phyloP scores from a whole-genome alignment of 2,113 vertebrate species.

The Cervus canadensis region DNA sequence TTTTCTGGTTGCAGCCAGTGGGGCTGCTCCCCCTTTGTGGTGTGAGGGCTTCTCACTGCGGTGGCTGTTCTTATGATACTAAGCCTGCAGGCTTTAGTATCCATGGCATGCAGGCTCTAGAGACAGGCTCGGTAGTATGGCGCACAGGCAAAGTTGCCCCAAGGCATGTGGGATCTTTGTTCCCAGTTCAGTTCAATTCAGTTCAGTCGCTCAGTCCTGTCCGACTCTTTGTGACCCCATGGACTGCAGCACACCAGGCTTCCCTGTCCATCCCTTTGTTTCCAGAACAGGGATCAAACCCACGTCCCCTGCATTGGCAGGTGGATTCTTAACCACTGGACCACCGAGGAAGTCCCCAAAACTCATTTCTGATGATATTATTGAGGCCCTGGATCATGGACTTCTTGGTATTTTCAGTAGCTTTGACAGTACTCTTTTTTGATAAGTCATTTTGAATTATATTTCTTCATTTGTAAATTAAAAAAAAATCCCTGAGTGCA shows the following conservation, averaged over 20 bases:
- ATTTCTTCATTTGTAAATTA: not conserved
- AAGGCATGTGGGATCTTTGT: not conserved
- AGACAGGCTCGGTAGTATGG: not conserved
- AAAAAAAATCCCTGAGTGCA: not conserved
- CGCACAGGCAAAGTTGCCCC: not conserved
- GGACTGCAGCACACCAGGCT: not conserved
- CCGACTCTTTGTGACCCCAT: not conserved
- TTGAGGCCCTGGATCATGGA: not conserved
- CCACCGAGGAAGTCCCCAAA: not conserved
- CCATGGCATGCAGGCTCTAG: not conserved
- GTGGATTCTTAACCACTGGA: not conserved
- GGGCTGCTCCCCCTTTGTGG: not conserved
- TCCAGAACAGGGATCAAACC: not conserved
- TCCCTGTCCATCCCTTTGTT: not conserved
- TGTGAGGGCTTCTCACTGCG: accelerated
- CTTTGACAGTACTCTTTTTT: not conserved
- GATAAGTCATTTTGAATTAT: not conserved
- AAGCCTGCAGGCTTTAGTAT: not conserved
- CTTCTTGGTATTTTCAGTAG: not conserved
- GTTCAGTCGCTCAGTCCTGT: not conserved
- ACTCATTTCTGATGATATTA: accelerated
- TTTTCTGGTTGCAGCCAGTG: not conserved
- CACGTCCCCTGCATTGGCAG: not conserved
- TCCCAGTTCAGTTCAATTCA: not conserved
- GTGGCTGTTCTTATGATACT: accelerated